These are phyloP conservation scores for Haplochromis burtoni DNA, from an alignment of 2,113 vertebrate genomes.

Conservation along the genomic window DNA sequence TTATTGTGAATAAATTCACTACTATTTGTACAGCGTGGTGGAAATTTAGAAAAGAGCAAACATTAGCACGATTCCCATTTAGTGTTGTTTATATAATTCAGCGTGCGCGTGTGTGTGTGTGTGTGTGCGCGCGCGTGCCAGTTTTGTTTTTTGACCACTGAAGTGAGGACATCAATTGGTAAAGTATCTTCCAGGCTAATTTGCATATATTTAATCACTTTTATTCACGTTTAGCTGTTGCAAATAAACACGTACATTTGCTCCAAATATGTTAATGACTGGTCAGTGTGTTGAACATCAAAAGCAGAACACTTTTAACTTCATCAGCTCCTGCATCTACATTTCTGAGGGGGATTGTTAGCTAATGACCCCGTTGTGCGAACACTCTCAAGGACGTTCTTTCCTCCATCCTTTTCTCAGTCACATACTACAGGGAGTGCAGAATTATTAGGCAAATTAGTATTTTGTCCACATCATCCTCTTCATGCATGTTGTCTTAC, in stretches of 20 bases:
- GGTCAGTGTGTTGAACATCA: background rate
- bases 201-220: background rate
- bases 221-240: background rate
- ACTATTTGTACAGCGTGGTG: background rate
- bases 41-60: background rate
- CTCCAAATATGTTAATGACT: background rate
- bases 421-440: background rate
- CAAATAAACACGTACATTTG: background rate
- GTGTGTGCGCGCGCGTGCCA: accelerated
- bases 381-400: background rate
- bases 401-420: background rate
- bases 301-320: conserved; percentile 2
- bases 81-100: background rate
- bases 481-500: too few relatives aligned
- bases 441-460: too few relatives aligned
- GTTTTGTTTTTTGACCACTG: background rate
- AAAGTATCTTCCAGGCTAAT: background rate
- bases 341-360: background rate
- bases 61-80: background rate
- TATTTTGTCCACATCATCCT: too few relatives aligned
- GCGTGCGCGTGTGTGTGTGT: accelerated
- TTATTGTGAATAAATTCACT: background rate
- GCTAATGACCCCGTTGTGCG: conserved; percentile 1
- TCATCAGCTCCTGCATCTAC: background rate
- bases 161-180: background rate